Evolutionary conservation across 64 coral and sea anemone species (phyloP).

Genomic region (Porites australiensis): DNA sequence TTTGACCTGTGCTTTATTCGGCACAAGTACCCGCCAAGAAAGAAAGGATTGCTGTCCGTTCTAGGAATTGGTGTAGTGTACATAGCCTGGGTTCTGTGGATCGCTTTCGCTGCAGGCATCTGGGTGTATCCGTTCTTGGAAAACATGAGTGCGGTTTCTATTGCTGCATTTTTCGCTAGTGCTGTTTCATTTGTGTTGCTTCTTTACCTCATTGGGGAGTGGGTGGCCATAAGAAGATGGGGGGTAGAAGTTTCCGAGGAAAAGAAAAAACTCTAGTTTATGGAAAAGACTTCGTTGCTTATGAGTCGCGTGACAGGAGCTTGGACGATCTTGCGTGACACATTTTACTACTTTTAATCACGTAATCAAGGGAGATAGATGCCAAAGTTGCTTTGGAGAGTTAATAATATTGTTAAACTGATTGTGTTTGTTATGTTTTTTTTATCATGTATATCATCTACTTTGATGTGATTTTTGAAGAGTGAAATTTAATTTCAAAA

Average conservation of each 20-base stretch:
- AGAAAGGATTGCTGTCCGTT: slow-evolving; percentile 71
- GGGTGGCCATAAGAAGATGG: slow-evolving; percentile 7
- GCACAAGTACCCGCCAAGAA: slow-evolving; percentile 79
- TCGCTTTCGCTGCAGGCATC: slow-evolving; percentile 66
- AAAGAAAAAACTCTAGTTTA: slow-evolving; percentile 34
- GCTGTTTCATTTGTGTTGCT: slow-evolving; percentile 41
- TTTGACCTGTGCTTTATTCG: slow-evolving; percentile 74
- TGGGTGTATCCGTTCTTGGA: slow-evolving; percentile 94
- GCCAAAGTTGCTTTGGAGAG: no score
- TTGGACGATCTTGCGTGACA: neutral
- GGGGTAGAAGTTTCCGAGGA: neutral
- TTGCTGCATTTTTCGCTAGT: slow-evolving; percentile 62
- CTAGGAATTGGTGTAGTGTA: slow-evolving; percentile 71
- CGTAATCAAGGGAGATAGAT: no score
- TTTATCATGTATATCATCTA: no score
- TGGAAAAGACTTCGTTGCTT: neutral
- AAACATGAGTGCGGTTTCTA: slow-evolving; percentile 52
- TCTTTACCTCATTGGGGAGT: slow-evolving; percentile 76
- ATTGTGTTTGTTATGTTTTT: no score
- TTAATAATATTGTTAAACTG: no score
- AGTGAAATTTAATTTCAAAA: no score
- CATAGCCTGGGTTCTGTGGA: slow-evolving; percentile 71
- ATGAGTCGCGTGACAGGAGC: neutral
- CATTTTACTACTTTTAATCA: no score
- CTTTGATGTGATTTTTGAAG: no score